A percentile compares a stretch with the other conserved stretches of the same genome.
These are phyloP conservation scores for Macrosoma leucophasiata DNA, from an alignment of 2,888 invertebrate species.

Conservation along the genomic window DNA sequence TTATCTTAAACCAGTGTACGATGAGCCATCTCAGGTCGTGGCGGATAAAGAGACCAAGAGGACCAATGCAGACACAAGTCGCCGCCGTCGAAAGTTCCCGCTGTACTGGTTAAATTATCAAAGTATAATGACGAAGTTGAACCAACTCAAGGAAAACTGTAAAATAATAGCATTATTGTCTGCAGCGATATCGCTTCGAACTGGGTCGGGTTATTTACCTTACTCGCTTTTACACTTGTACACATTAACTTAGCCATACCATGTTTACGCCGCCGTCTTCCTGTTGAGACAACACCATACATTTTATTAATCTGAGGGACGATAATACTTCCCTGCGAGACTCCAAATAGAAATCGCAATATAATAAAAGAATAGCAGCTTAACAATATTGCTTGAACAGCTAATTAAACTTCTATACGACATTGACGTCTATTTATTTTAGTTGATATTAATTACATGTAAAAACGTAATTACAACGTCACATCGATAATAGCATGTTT, in stretches of 20 bases:
- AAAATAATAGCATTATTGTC: slow-evolving; percentile 47
- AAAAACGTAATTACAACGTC: slow-evolving; percentile 5
- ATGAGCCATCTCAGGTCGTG: too few species aligned
- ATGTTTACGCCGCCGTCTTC: too few species aligned
- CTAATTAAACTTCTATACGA: slow-evolving; percentile 26
- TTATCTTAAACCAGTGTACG: slow-evolving; percentile 47
- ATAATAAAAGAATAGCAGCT: neutral
- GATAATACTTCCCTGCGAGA: too few species aligned
- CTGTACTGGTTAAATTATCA: slow-evolving; percentile 42
- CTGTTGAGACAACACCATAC: too few species aligned
- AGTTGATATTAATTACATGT: slow-evolving; percentile 8
- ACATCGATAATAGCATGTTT: slow-evolving; percentile 4
- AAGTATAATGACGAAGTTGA: slow-evolving; percentile 51
- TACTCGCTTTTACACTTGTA: slow-evolving; percentile 38
- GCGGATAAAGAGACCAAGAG: too few species aligned
- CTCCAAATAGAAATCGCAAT: slow-evolving; percentile 1
- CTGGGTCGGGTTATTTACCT: slow-evolving; percentile 52
- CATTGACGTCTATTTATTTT: slow-evolving; percentile 20
- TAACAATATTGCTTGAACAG: slow-evolving; percentile 20
- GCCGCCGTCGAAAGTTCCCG: slow-evolving; percentile 36
- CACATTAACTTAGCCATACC: too few species aligned
- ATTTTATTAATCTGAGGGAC: too few species aligned
- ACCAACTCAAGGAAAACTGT: slow-evolving; percentile 42
- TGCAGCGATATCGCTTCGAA: slow-evolving; percentile 37
- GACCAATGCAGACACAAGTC: too few species aligned